These are phyloP conservation scores for Pseudorasbora parva DNA, from an alignment of 2,113 vertebrate genomes.

Conservation along the genomic window DNA sequence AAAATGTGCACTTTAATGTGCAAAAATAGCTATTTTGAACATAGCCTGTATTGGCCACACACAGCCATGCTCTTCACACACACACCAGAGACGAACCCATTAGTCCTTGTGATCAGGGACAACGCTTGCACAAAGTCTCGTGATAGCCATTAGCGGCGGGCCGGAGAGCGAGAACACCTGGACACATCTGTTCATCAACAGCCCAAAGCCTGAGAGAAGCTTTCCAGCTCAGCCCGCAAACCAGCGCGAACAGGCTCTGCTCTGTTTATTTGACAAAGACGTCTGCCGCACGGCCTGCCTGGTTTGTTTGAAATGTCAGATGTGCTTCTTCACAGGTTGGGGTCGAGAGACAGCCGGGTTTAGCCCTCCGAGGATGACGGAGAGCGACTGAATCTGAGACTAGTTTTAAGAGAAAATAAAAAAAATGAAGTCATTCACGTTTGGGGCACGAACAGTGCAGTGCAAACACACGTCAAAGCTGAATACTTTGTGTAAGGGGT, in stretches of 20 bases:
- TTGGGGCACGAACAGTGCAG: neutral
- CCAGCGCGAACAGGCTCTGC: constrained; percentile 36
- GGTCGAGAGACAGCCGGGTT: constrained; percentile 24
- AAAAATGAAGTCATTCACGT: neutral
- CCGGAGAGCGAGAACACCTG: constrained; percentile 42
- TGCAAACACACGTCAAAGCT: neutral
- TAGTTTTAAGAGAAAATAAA: no score
- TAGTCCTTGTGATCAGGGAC: constrained; percentile 24
- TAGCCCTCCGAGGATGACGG: constrained; percentile 27
- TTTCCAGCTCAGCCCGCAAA: neutral
- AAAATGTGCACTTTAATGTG: neutral
- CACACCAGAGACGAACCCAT: neutral
- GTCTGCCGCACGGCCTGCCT: constrained; percentile 34
- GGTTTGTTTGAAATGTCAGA: constrained; percentile 54
- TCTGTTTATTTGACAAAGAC: constrained; percentile 41
- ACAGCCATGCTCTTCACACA: neutral
- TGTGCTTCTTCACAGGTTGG: constrained; percentile 42
- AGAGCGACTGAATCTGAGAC: neutral
- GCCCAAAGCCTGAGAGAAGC: constrained; percentile 18
- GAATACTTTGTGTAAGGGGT: neutral
- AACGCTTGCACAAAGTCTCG: constrained; percentile 1
- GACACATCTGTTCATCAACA: constrained; percentile 46
- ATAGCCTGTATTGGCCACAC: neutral
- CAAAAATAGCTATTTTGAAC: neutral
- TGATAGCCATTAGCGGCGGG: constrained; percentile 5